phyloP scores from a whole-genome alignment of 2,797 vertebrate genomes.

The Hippopotamyrus pictus region DNA sequence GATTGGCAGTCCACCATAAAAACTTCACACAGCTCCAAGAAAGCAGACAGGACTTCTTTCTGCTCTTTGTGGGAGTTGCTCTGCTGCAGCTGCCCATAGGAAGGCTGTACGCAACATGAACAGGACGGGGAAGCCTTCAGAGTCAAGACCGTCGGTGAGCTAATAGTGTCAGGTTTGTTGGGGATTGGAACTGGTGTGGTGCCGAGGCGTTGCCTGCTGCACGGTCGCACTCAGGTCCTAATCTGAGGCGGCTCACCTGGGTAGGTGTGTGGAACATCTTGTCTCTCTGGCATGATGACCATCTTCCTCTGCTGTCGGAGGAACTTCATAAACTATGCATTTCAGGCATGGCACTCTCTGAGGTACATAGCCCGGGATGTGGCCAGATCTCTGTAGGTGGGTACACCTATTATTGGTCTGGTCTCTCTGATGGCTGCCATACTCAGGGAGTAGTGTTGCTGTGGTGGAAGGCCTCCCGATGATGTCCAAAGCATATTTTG shows the following conservation, averaged over 20 bases:
- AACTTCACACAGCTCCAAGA: not conserved
- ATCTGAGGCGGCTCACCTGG: not conserved
- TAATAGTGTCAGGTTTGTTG: not conserved
- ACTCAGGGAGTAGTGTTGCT: not conserved
- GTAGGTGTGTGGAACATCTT: not conserved
- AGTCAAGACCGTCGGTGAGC: not conserved
- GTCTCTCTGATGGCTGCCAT: not conserved
- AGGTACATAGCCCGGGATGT: not conserved
- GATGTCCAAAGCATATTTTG: too few relatives aligned
- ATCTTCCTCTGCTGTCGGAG: not conserved
- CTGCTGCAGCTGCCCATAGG: not conserved
- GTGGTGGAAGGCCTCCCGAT: not conserved
- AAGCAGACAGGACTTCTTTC: not conserved
- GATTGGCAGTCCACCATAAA: not conserved
- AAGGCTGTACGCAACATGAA: not conserved
- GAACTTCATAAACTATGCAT: not conserved
- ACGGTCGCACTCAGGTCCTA: not conserved
- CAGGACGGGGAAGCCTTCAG: not conserved
- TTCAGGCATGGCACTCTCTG: not conserved
- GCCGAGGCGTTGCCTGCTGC: not conserved
- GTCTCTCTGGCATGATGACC: not conserved
- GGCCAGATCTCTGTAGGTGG: not conserved
- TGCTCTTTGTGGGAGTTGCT: not conserved
- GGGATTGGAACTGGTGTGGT: not conserved
- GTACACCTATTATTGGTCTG: not conserved